Conservation (phyloP, 2,888 invertebrate genomes). For the Brachylomia viminalis region DNA sequence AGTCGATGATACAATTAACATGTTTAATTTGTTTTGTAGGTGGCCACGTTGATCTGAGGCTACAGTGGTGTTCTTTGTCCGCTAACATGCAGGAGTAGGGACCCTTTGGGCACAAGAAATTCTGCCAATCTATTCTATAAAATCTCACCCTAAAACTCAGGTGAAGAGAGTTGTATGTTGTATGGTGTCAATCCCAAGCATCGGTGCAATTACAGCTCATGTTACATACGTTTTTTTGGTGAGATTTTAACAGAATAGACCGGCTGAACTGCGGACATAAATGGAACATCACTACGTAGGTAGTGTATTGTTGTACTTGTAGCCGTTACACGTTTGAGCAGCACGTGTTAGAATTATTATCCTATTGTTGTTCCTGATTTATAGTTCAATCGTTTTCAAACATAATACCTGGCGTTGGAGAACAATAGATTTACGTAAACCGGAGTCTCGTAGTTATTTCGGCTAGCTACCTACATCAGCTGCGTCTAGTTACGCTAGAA, state of each 20-base stretch:
- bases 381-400: conserved; percentile 11
- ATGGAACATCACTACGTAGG: not conserved
- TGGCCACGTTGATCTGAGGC: too few species aligned
- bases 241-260: not conserved
- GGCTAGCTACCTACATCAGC: not conserved
- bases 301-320: not conserved
- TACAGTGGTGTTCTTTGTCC: not conserved
- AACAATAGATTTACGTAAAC: conserved; percentile 27
- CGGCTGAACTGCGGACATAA: not conserved
- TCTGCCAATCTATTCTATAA: not conserved
- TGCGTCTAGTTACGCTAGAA: not conserved
- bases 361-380: not conserved
- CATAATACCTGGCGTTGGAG: conserved; percentile 5
- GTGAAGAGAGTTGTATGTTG: not conserved
- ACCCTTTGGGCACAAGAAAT: not conserved
- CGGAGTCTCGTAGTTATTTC: conserved; percentile 2
- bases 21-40: too few species aligned
- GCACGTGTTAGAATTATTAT: conserved; percentile 28
- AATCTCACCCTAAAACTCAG: not conserved
- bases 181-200: not conserved
- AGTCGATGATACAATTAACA: too few species aligned
- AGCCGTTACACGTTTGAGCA: not conserved
- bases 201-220: too few species aligned
- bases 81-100: not conserved
- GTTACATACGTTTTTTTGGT: not conserved